Percentiles rank a stretch among this genome's conserved stretches.
These are phyloP conservation scores for Bombus haemorrhoidalis DNA, from an alignment of 1,140 invertebrate species.

Conservation along the genomic window DNA sequence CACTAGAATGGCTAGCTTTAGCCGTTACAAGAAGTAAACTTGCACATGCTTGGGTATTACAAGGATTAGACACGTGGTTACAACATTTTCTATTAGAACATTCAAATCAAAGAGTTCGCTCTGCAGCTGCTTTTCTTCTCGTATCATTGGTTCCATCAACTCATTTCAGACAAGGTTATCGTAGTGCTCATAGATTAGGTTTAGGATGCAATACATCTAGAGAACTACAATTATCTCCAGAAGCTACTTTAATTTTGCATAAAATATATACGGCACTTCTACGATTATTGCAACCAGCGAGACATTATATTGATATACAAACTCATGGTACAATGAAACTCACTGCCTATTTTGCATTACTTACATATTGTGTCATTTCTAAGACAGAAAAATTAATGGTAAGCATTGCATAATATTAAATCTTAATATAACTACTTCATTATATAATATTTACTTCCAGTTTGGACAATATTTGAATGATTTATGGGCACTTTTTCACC, in stretches of 20 bases:
- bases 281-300: slow-evolving; percentile 90
- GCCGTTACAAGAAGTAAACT: slow-evolving; percentile 92
- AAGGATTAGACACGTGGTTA: slow-evolving; percentile 93
- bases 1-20: slow-evolving; percentile 94
- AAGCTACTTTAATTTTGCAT: slow-evolving; percentile 91
- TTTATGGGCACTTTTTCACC: slow-evolving; percentile 96
- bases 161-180: slow-evolving; percentile 93
- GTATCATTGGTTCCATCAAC: slow-evolving; percentile 94
- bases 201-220: slow-evolving; percentile 78
- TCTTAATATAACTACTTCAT: not conserved
- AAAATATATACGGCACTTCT: slow-evolving; percentile 92
- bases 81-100: slow-evolving; percentile 94
- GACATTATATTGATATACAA: slow-evolving; percentile 92
- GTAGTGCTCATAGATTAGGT: slow-evolving; percentile 84
- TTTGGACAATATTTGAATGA: slow-evolving; percentile 95
- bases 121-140: slow-evolving; percentile 92
- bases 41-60: slow-evolving; percentile 93
- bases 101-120: slow-evolving; percentile 92
- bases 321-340: slow-evolving; percentile 95
- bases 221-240: slow-evolving; percentile 84
- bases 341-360: slow-evolving; percentile 94
- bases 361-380: slow-evolving; percentile 95
- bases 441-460: slow-evolving; percentile 80
- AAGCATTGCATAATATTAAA: slow-evolving; percentile 65
- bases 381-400: slow-evolving; percentile 96